Conservation (phyloP, 1,140 invertebrate genomes). For the Drosophila saltans region DNA sequence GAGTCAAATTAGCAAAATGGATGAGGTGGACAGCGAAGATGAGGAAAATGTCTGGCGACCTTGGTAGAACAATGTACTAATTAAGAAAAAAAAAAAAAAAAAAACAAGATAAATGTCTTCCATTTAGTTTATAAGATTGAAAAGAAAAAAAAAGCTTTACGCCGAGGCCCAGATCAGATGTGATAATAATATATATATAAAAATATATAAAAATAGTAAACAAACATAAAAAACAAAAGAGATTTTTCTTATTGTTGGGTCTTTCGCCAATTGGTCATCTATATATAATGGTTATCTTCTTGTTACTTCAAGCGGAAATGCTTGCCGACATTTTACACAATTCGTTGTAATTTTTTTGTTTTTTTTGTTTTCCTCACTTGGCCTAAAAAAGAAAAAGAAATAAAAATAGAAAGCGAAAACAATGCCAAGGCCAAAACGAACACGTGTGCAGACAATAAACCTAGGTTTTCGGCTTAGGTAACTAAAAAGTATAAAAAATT, state of each 20-base stretch:
- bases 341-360: conserved; percentile 43
- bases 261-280: conserved; percentile 6
- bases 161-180: conserved; percentile 29
- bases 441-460: conserved; percentile 81
- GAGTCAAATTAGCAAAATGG: conserved; percentile 48
- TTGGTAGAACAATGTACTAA: conserved; percentile 84
- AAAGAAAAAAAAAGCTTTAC: conserved; percentile 21
- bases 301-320: conserved; percentile 47
- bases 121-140: conserved; percentile 16
- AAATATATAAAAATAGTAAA: conserved; percentile 65
- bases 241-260: conserved; percentile 16
- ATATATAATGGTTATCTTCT: conserved; percentile 24
- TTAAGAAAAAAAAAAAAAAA: not conserved
- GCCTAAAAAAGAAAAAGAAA: conserved; percentile 1
- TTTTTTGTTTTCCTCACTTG: conserved; percentile 7
- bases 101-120: conserved; percentile 23
- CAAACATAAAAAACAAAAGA: conserved; percentile 45
- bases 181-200: conserved; percentile 63
- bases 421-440: conserved; percentile 73
- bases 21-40: conserved; percentile 81
- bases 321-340: conserved; percentile 12
- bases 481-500: conserved; percentile 59
- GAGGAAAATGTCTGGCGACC: conserved; percentile 87
- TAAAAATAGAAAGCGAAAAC: conserved; percentile 72
- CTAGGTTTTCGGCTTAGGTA: conserved; percentile 31